phyloP scores from a whole-genome alignment of 2,797 vertebrate genomes.

The Iguana delicatissima region DNA sequence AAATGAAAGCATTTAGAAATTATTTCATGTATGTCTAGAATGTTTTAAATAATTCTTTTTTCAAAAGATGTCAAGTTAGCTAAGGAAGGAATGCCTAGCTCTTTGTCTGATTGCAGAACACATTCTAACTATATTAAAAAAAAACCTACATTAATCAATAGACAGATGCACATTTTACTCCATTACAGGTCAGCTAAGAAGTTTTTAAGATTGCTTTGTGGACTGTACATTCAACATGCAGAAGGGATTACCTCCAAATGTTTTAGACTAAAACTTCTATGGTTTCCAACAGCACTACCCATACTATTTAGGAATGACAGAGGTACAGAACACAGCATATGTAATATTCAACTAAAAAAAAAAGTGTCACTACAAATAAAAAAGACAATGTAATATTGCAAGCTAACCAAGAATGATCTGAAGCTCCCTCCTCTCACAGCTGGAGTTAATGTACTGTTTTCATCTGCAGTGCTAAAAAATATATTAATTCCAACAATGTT shows the following conservation, averaged over 20 bases:
- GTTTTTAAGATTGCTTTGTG: background rate
- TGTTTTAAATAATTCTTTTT: background rate
- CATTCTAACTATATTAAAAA: background rate
- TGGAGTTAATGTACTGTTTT: background rate
- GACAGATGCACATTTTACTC: background rate
- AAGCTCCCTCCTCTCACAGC: background rate
- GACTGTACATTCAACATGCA: background rate
- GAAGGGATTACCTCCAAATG: background rate
- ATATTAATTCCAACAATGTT: slow-evolving; percentile 6
- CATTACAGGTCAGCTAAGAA: background rate
- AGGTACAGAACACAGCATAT: background rate
- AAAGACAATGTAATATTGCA: background rate
- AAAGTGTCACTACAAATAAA: background rate
- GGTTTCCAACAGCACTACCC: background rate
- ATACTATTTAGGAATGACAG: background rate
- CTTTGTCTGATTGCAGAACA: background rate
- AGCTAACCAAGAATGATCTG: background rate
- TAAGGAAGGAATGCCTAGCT: background rate
- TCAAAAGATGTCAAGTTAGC: background rate
- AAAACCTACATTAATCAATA: background rate
- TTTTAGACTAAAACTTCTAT: background rate
- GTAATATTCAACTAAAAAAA: background rate
- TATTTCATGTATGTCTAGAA: background rate
- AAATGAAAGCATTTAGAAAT: background rate
- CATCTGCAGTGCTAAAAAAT: slow-evolving; percentile 30